Conservation (phyloP, 64 coral and sea anemone genomes). For the Hydrozoanthus tunicans region DNA sequence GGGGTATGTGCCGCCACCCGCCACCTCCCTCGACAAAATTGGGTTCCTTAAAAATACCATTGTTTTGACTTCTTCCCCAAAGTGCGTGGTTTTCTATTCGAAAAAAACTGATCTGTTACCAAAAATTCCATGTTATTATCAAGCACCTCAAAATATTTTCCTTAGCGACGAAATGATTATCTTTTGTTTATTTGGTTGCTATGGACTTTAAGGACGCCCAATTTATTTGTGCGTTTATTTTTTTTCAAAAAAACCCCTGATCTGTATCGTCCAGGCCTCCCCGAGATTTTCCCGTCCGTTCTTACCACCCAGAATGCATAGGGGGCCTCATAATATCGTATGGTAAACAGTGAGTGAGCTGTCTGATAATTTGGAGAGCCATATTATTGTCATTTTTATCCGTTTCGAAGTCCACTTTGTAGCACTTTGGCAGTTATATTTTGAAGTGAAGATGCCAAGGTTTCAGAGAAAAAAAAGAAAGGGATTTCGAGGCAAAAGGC, state of each 20-base stretch:
- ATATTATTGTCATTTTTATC: too few species aligned
- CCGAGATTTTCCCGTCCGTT: slow-evolving; percentile 3
- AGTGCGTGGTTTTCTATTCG: too few species aligned
- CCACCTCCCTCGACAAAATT: too few species aligned
- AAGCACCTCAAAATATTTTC: slow-evolving; percentile 1
- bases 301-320: neutral
- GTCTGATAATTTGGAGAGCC: neutral
- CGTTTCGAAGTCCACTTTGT: too few species aligned
- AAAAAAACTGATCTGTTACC: too few species aligned
- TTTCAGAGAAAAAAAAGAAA: slow-evolving; percentile 7
- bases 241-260: neutral
- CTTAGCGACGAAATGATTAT: neutral
- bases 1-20: too few species aligned
- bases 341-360: neutral
- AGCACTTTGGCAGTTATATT: neutral
- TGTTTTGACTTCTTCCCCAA: too few species aligned
- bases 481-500: neutral
- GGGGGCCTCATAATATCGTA: neutral
- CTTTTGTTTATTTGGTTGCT: slow-evolving; percentile 29
- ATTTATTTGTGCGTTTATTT: neutral
- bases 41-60: too few species aligned
- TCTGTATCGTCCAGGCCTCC: neutral
- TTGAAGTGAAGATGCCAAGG: neutral
- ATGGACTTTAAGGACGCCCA: neutral
- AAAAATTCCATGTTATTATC: neutral